These are phyloP conservation scores for Spheniscus mendiculus DNA, from an alignment of 2,113 vertebrate species.

Conservation along the genomic window DNA sequence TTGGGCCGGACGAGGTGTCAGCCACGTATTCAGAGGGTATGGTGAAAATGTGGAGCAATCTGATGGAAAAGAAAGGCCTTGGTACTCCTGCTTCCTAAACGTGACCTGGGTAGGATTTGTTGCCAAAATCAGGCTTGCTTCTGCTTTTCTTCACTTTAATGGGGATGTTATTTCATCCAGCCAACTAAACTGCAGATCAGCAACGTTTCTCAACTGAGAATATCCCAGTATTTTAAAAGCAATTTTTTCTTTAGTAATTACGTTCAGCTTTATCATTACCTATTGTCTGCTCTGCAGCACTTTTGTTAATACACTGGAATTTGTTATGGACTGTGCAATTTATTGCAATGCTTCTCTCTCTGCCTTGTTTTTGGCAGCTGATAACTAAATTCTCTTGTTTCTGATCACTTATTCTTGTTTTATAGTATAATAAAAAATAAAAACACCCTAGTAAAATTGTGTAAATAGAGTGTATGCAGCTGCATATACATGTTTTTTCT, in stretches of 20 bases:
- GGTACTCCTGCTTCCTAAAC: not conserved
- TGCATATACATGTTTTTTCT: not conserved
- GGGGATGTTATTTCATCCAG: not conserved
- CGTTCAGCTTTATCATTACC: constrained; percentile 1
- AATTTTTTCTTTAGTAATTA: not conserved
- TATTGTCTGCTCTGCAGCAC: not conserved
- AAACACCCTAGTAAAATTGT: constrained; percentile 34
- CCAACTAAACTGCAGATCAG: not conserved
- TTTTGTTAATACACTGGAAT: not conserved
- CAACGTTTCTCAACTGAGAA: not conserved
- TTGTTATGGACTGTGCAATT: constrained; percentile 32
- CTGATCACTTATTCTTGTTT: constrained; percentile 54
- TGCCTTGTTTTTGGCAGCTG: constrained; percentile 34
- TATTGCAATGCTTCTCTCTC: constrained; percentile 27
- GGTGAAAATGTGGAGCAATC: not conserved
- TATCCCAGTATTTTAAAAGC: not conserved
- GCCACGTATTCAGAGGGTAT: fast-evolving
- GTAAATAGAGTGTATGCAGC: not conserved
- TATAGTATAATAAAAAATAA: constrained; percentile 50
- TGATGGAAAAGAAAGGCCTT: not conserved
- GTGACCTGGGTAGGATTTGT: not conserved
- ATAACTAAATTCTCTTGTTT: constrained; percentile 58
- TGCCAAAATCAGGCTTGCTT: not conserved
- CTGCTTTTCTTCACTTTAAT: not conserved
- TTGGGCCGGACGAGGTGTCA: not conserved